These are phyloP conservation scores for Mantis religiosa DNA, from an alignment of 2,888 invertebrate genomes.

Conservation along the genomic window DNA sequence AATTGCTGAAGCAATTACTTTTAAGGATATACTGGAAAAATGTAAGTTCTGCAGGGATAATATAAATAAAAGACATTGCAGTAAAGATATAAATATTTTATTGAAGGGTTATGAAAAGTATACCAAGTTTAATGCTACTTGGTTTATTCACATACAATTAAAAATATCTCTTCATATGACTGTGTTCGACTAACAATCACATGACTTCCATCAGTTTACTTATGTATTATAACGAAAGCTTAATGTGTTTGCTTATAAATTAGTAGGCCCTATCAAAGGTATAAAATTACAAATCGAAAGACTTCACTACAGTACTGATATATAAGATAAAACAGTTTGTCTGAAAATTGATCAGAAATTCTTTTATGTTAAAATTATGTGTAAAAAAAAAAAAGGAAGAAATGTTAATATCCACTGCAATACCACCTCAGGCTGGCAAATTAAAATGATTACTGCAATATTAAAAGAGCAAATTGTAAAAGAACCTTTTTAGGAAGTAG, in stretches of 20 bases:
- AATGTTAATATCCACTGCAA: slow-evolving; percentile 11
- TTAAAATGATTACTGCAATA: neutral
- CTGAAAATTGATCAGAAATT: neutral
- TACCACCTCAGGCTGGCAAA: slow-evolving; percentile 6
- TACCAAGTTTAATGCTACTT: neutral
- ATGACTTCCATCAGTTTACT: neutral
- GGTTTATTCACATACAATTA: neutral
- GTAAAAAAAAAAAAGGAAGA: neutral
- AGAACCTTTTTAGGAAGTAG: neutral
- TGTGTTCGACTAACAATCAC: neutral
- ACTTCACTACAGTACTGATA: slow-evolving; percentile 4
- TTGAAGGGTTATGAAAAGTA: neutral
- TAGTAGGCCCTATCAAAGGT: slow-evolving; percentile 23
- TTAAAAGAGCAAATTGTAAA: neutral
- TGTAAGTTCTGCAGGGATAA: no score
- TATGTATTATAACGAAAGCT: slow-evolving; percentile 19
- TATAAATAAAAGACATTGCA: neutral
- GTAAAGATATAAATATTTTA: neutral
- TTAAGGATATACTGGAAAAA: no score
- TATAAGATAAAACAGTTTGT: neutral
- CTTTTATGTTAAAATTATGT: neutral
- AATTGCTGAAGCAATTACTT: no score
- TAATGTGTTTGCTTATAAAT: slow-evolving; percentile 17
- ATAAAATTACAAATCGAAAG: slow-evolving; percentile 23
- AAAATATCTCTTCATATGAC: neutral